Evolutionary conservation across 2,888 invertebrate genomes (phyloP).

Genomic region (Gortyna flavago): DNA sequence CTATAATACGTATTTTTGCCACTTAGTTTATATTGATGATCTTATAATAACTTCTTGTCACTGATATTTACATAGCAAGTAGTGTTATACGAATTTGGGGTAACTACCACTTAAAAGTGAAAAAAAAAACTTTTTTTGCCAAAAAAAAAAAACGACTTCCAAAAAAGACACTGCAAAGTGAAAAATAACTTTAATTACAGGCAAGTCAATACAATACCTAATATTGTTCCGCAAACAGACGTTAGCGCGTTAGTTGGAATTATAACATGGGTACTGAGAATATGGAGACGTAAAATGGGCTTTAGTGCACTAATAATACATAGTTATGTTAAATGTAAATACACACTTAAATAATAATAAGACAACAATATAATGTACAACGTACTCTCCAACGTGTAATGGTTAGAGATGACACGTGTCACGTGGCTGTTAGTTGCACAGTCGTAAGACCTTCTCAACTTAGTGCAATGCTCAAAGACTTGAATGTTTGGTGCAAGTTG

Average conservation of each 20-base stretch:
- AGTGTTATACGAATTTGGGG: no score
- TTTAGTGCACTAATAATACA: not conserved
- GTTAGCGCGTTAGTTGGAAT: conserved; percentile 21
- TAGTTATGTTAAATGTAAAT: not conserved
- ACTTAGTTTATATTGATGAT: no score
- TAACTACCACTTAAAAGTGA: no score
- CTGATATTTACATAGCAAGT: no score
- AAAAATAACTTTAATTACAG: no score
- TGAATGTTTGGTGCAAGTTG: conserved; percentile 21
- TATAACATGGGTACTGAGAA: conserved; percentile 6
- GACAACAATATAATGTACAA: not conserved
- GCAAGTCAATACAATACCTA: conserved; percentile 39
- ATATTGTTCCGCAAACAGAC: conserved; percentile 26
- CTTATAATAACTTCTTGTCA: no score
- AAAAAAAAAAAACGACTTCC: no score
- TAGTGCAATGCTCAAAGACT: conserved; percentile 39
- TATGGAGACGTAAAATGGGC: conserved; percentile 1
- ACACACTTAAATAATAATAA: not conserved
- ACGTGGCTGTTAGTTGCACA: conserved; percentile 17
- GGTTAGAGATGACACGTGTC: conserved; percentile 30
- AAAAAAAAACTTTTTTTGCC: no score
- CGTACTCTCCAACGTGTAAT: not conserved
- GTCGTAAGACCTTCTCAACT: conserved; percentile 28
- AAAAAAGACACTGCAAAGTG: no score
- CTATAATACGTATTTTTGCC: no score